These are phyloP conservation scores for Calliphora vicina DNA, from an alignment of 1,140 invertebrate species.

Conservation along the genomic window DNA sequence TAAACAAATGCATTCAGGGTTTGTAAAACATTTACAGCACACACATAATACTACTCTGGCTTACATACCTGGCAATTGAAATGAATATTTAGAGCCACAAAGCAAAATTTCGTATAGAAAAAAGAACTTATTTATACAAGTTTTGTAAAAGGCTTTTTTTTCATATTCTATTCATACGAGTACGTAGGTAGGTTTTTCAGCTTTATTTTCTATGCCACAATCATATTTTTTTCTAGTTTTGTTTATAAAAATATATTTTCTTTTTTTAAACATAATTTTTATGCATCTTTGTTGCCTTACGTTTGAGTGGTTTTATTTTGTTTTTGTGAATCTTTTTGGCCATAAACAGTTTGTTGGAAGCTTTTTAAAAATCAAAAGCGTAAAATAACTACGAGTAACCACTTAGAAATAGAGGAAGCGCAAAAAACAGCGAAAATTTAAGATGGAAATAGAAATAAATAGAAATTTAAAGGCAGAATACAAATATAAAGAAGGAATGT, in stretches of 20 bases:
- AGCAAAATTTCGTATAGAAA: no score
- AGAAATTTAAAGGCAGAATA: no score
- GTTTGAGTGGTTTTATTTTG: not conserved
- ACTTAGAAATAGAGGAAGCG: not conserved
- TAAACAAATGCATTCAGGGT: no score
- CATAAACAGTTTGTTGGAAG: slow-evolving; percentile 9
- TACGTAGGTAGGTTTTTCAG: not conserved
- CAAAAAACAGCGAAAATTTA: not conserved
- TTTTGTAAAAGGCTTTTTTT: not conserved
- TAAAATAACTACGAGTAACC: not conserved
- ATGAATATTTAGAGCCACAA: not conserved
- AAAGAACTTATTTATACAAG: no score
- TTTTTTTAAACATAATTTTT: not conserved
- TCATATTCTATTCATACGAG: not conserved
- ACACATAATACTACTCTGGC: no score
- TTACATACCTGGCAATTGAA: not conserved
- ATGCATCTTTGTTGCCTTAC: not conserved
- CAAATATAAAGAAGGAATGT: no score
- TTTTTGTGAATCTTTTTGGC: not conserved
- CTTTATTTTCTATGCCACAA: not conserved
- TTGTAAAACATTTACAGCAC: no score
- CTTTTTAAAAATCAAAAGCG: slow-evolving; percentile 9
- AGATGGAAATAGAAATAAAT: no score
- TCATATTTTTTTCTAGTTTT: not conserved
- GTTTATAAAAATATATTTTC: not conserved